Evolutionary conservation across 2,888 invertebrate genomes (phyloP).

Genomic region (Glyphotaelius pellucidus): DNA sequence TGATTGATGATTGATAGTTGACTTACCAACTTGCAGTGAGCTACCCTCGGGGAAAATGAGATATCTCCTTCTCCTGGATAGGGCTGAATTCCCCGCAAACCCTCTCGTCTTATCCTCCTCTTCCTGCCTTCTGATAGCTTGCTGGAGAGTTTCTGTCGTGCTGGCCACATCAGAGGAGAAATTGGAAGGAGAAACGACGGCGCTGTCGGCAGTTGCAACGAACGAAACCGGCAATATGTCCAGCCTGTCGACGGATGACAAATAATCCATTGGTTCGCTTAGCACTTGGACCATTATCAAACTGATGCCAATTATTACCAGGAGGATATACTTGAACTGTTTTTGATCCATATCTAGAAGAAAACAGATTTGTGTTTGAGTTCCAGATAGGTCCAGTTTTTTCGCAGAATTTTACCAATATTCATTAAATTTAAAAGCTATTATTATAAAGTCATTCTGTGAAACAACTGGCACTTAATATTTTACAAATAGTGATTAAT

Average conservation of each 20-base stretch:
- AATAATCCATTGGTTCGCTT: background rate
- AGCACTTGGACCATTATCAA: background rate
- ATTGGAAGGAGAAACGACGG: background rate
- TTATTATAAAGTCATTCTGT: too few relatives aligned
- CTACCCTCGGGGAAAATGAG: conserved; percentile 80
- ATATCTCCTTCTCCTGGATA: conserved; percentile 74
- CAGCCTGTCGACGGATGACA: background rate
- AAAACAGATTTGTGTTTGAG: background rate
- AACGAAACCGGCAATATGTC: background rate
- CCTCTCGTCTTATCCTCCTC: conserved; percentile 25
- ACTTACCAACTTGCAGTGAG: conserved; percentile 79
- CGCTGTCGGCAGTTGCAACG: background rate
- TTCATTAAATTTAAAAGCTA: too few relatives aligned
- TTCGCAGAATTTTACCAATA: too few relatives aligned
- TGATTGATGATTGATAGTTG: too few relatives aligned
- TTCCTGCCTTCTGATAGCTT: conserved; percentile 52
- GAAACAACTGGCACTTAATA: too few relatives aligned
- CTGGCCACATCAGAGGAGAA: background rate
- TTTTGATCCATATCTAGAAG: background rate
- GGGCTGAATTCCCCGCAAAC: conserved; percentile 67
- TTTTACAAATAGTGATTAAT: too few relatives aligned
- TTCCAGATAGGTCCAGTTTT: too few relatives aligned
- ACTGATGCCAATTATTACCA: background rate
- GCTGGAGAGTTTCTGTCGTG: conserved; percentile 45
- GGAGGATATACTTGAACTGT: background rate